Percentiles rank a stretch among this genome's conserved stretches.
phyloP scores from a whole-genome alignment of 2,113 vertebrate genomes.

The Saguinus midas region DNA sequence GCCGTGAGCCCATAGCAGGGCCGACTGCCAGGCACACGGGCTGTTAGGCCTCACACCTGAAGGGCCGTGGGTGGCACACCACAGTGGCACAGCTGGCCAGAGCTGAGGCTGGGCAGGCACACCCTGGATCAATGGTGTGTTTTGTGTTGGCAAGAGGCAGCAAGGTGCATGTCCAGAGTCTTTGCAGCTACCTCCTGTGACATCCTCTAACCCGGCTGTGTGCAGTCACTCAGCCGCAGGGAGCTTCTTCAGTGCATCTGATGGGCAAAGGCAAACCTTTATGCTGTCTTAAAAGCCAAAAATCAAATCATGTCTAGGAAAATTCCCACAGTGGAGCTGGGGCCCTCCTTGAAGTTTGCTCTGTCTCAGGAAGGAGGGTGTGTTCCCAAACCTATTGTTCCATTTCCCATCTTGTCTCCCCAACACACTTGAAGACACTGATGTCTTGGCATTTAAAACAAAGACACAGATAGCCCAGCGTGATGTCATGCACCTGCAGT shows the following conservation, averaged over 20 bases:
- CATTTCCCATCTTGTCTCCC: neutral
- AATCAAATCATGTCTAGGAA: neutral
- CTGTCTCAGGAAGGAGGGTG: fast-evolving
- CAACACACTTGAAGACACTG: fast-evolving
- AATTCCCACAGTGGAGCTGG: fast-evolving
- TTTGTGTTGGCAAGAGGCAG: neutral
- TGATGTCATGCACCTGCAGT: no score
- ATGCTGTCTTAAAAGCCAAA: neutral
- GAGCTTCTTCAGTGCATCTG: fast-evolving
- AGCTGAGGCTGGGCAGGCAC: fast-evolving
- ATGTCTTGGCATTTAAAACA: neutral
- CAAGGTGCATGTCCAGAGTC: neutral
- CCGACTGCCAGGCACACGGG: neutral
- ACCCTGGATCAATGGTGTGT: fast-evolving
- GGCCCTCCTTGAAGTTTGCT: no score
- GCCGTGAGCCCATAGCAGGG: neutral
- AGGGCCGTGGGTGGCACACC: fast-evolving
- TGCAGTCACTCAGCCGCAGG: fast-evolving
- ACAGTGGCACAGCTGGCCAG: neutral
- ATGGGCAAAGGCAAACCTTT: fast-evolving
- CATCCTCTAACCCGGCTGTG: fast-evolving
- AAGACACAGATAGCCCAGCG: neutral
- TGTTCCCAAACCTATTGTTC: neutral
- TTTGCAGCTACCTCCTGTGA: fast-evolving
- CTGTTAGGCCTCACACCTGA: neutral